A percentile compares a stretch with the other conserved stretches of the same genome.
phyloP scores from a whole-genome alignment of 2,797 vertebrate genomes.

The Triplophysa bombifrons region DNA sequence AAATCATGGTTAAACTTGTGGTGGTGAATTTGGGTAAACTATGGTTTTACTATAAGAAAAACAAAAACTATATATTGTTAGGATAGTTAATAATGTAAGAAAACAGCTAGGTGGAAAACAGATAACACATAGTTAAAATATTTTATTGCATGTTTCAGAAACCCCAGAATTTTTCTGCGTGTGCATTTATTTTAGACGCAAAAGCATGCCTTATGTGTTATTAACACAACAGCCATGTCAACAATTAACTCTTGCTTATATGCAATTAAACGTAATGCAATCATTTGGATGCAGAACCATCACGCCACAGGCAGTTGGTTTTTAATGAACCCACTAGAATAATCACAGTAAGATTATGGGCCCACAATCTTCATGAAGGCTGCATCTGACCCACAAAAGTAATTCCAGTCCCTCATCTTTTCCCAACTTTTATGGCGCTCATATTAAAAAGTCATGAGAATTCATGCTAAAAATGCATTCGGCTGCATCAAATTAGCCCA shows the following conservation, averaged over 20 bases:
- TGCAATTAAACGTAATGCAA: constrained; percentile 34
- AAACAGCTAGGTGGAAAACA: too few species aligned
- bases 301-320: constrained; percentile 35
- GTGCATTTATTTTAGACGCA: too few species aligned
- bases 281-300: constrained; percentile 4
- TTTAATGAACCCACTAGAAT: constrained; percentile 37
- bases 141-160: too few species aligned
- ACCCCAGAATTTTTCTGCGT: too few species aligned
- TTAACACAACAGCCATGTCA: not conserved
- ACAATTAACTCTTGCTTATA: constrained; percentile 14
- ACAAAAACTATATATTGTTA: too few species aligned
- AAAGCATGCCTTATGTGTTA: too few species aligned
- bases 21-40: too few species aligned
- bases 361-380: constrained; percentile 5
- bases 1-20: too few species aligned
- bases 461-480: constrained; percentile 45
- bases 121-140: too few species aligned
- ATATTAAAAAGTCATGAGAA: constrained; percentile 52
- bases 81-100: too few species aligned
- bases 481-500: constrained; percentile 50
- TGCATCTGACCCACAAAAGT: constrained; percentile 43
- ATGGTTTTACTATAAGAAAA: too few species aligned
- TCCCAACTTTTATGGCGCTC: constrained; percentile 32
- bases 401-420: constrained; percentile 26
- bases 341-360: constrained; percentile 23